Evolutionary conservation across 92 coral and sea anemone species (phyloP), one percentile per base, ranked within the genome.

Genomic region (Muricea muricata): DNA sequence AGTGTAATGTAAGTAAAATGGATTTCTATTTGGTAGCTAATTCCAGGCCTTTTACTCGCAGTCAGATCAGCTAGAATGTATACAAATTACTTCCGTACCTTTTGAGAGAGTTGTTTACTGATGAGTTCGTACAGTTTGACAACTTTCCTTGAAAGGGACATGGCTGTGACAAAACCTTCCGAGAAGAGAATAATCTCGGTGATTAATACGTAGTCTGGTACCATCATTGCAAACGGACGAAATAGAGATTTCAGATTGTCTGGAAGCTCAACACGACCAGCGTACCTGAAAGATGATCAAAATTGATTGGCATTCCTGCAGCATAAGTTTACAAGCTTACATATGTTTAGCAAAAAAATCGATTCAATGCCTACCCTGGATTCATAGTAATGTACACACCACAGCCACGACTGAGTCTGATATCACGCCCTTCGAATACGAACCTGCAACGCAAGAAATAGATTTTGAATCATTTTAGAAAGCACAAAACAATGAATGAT

Each of bases 211-310:
- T 84, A 92, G 75, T 96, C 99, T 29, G 99, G 99, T 2, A 96
- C 94, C 99, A 96, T 96, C 99, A 96, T 96, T 30, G 99, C 97
- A 68, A 96, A 94, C 2, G 99, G 99, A 67, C 99, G 97, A 85
- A 91, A 96, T 79, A 96, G 69, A 9, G 98, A 91, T 81, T 96
- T 96, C 39, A 96, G 74, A 84, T 96, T 96, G 78, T 94, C 97
- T 1, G 99, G 99, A 4, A 96, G 94, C 57, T 96, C 99, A 57
- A 96, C 97, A 23, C 99, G 91, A 55, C 99, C 98, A 20, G 98
- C 97, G 85, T 96, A 96, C 13, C 99, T 95, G 81, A 8, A 6
- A 37, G n/a, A n/a, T n/a, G n/a, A n/a, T n/a, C n/a, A n/a, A n/a
- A n/a, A n/a, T n/a, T n/a, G n/a, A n/a, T n/a, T n/a, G n/a, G n/a